Evolutionary conservation across 2,797 vertebrate species (phyloP).

Genomic region (Bradypodion pumilum): DNA sequence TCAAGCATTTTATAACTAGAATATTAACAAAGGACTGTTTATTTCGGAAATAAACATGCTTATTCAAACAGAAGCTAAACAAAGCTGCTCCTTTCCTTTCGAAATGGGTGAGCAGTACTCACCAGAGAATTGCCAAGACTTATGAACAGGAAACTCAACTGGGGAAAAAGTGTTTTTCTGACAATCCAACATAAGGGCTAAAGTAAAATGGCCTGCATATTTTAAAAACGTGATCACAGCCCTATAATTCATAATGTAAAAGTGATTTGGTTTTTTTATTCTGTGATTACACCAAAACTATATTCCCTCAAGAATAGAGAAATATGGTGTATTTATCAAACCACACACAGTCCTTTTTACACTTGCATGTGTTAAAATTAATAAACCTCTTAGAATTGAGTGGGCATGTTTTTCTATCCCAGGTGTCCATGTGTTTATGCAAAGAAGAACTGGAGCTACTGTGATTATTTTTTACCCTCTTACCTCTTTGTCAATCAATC

Average conservation of each 20-base stretch:
- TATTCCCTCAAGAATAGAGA: background rate
- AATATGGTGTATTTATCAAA: background rate
- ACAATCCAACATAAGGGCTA: background rate
- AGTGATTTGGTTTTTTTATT: background rate
- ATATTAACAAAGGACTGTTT: too few species aligned
- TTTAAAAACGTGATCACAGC: background rate
- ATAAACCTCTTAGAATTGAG: background rate
- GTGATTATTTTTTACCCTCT: constrained; percentile 69
- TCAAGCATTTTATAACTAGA: background rate
- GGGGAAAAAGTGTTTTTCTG: background rate
- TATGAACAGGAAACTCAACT: background rate
- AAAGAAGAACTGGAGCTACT: background rate
- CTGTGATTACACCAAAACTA: background rate
- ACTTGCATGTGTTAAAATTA: background rate
- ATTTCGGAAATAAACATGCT: background rate
- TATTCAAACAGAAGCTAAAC: background rate
- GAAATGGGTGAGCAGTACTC: background rate
- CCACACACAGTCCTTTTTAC: background rate
- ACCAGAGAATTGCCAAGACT: background rate
- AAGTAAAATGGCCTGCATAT: too few species aligned
- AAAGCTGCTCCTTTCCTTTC: too few species aligned
- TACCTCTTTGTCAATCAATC: constrained; percentile 93
- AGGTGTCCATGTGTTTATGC: too few species aligned
- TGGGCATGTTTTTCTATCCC: background rate
- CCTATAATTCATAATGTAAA: background rate